Conservation (phyloP, 2,888 invertebrate species). For the Schrankia costaestrigalis region DNA sequence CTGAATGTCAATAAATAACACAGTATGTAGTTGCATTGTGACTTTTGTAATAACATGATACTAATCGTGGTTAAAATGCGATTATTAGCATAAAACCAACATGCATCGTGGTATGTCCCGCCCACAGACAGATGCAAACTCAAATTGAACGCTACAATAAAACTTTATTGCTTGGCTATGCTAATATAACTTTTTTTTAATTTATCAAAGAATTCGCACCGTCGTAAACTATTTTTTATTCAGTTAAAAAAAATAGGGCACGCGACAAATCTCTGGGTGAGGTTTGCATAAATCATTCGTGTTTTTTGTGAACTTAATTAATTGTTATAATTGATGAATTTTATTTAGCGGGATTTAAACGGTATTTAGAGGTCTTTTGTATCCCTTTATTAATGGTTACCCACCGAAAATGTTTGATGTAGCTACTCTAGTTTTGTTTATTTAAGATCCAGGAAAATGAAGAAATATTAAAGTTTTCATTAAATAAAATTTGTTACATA, state of each 20-base stretch:
- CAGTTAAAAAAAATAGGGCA: conserved; percentile 59
- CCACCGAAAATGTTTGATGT: conserved; percentile 6
- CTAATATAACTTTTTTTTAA: conserved; percentile 53
- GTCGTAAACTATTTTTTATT: conserved; percentile 53
- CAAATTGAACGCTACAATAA: conserved; percentile 20
- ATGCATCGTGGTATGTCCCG: conserved; percentile 53
- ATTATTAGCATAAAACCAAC: conserved; percentile 66
- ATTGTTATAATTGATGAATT: conserved; percentile 22
- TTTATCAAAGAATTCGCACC: conserved; percentile 40
- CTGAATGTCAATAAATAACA: conserved; percentile 20
- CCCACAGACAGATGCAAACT: conserved; percentile 65
- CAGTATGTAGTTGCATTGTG: conserved; percentile 12
- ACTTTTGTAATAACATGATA: conserved; percentile 39
- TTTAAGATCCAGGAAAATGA: too few species aligned
- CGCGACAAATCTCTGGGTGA: conserved; percentile 50
- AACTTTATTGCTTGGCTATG: conserved; percentile 59
- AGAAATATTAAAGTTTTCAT: too few species aligned
- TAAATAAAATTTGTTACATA: too few species aligned
- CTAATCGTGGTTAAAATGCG: conserved; percentile 44
- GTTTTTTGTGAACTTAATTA: conserved; percentile 24
- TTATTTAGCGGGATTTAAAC: conserved; percentile 24
- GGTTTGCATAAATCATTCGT: conserved; percentile 32
- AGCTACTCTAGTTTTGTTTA: conserved; percentile 3
- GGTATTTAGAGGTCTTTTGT: conserved; percentile 16
- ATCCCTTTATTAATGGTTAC: conserved; percentile 19